phyloP scores from a whole-genome alignment of 2,113 vertebrate species.

The Ailurus styani region DNA sequence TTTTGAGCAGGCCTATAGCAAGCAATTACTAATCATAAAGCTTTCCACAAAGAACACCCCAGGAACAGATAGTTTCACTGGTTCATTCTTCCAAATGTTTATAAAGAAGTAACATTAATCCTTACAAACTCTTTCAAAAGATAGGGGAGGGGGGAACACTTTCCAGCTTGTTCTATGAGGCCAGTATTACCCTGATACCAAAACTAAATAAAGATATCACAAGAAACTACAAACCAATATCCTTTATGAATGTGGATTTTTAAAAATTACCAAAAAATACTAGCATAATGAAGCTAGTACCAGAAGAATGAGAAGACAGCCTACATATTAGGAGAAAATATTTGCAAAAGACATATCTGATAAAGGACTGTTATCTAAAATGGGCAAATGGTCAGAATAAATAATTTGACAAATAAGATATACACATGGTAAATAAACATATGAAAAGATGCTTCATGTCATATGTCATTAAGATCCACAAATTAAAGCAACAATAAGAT shows the following conservation, averaged over 20 bases:
- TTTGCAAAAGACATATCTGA: not conserved
- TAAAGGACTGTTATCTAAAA: not conserved
- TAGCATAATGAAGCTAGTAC: not conserved
- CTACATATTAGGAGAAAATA: not conserved
- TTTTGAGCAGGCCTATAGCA: not conserved
- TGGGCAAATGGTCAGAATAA: not conserved
- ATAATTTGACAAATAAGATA: not conserved
- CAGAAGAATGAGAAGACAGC: not conserved
- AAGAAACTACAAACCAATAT: not conserved
- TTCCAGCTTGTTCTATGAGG: not conserved
- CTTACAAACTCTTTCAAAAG: not conserved
- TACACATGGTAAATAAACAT: not conserved
- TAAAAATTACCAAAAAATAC: not conserved
- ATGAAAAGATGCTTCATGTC: not conserved
- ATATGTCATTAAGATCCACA: not conserved
- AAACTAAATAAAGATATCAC: not conserved
- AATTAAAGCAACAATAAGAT: not conserved
- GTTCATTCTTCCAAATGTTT: not conserved
- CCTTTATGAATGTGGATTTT: not conserved
- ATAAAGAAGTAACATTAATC: not conserved
- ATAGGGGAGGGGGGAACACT: not conserved
- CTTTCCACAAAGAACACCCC: not conserved
- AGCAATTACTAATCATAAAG: not conserved
- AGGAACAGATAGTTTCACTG: not conserved
- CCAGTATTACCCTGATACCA: not conserved